Base-by-base conservation (phyloP, 1,140 invertebrate species). In the Periplaneta americana region DNA sequence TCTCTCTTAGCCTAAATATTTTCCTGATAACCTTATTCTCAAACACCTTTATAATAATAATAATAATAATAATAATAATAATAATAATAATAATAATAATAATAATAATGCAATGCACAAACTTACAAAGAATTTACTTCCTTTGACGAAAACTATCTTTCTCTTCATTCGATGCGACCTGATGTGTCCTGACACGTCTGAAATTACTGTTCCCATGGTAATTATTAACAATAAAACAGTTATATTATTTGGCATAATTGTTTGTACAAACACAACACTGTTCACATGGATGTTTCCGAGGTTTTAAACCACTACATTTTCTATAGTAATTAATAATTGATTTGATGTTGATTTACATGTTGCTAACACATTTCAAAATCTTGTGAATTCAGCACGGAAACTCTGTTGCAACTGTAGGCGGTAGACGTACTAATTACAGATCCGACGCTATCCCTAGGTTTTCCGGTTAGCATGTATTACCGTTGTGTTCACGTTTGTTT, bases 101-200 rank as follows among this genome's bases (percentile, higher is more conserved):
- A n/a, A n/a, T n/a, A n/a, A n/a, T n/a, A n/a, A n/a, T n/a, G n/a
- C n/a, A n/a, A n/a, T n/a, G n/a, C n/a, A n/a, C n/a, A 84, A 85
- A 88, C 88, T 89, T 83, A 89, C 88, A 83, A 88, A 88, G 82
- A 87, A 88, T 34, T 86, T 87, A 85, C 86, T 88, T 74, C 88
- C 87, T 80, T 88, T 88, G 8, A 82, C 82, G 74, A 89, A 89
- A 9, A 87, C 84, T 34, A 88, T 74, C n/a, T 84, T 80, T 79
- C 88, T 86, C 77, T 83, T 86, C 22, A 66, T 66, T 66, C 48
- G 48, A 2, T n/a, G 48, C 22, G 48, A n/a, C 48, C 48, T 66
- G n/a, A 9, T 66, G 22, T 28, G 22, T n/a, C 48, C 22, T 6
- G 48, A 66, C 48, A 66, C 48, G 6, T 66, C 48, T 1, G 22